phyloP scores from a whole-genome alignment of 2,888 invertebrate genomes.

The Chloroclysta siterata region DNA sequence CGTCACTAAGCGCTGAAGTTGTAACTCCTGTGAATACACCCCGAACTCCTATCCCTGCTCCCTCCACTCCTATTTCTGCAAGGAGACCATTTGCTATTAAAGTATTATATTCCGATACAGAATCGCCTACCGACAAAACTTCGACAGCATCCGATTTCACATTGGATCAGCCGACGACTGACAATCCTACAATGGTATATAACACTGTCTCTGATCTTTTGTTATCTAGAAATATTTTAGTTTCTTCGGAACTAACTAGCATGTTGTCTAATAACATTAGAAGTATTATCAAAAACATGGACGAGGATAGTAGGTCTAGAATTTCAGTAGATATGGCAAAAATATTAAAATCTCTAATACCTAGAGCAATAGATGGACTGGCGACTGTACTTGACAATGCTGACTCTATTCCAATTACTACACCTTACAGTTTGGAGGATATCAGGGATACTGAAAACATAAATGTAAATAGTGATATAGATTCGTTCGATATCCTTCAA shows the following conservation, averaged over 20 bases:
- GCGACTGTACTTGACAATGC: conserved; percentile 63
- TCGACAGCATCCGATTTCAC: conserved; percentile 69
- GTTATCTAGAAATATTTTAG: conserved; percentile 76
- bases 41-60: conserved; percentile 57
- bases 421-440: conserved; percentile 81
- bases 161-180: conserved; percentile 71
- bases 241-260: conserved; percentile 83
- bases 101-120: conserved; percentile 78
- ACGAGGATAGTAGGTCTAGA: conserved; percentile 74
- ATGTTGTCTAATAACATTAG: conserved; percentile 80
- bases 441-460: conserved; percentile 77
- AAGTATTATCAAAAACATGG: conserved; percentile 76
- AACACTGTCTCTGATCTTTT: conserved; percentile 81
- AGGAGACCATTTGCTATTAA: conserved; percentile 81
- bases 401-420: conserved; percentile 70
- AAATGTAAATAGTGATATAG: conserved; percentile 52
- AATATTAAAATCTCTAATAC: conserved; percentile 79
- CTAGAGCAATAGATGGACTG: conserved; percentile 75
- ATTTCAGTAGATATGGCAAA: conserved; percentile 81
- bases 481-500: conserved; percentile 66
- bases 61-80: conserved; percentile 73
- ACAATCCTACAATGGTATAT: conserved; percentile 79
- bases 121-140: conserved; percentile 72
- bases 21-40: conserved; percentile 66
- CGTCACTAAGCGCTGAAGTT: conserved; percentile 67